phyloP scores from a whole-genome alignment of 2,113 vertebrate species.

The Miniopterus natalensis region DNA sequence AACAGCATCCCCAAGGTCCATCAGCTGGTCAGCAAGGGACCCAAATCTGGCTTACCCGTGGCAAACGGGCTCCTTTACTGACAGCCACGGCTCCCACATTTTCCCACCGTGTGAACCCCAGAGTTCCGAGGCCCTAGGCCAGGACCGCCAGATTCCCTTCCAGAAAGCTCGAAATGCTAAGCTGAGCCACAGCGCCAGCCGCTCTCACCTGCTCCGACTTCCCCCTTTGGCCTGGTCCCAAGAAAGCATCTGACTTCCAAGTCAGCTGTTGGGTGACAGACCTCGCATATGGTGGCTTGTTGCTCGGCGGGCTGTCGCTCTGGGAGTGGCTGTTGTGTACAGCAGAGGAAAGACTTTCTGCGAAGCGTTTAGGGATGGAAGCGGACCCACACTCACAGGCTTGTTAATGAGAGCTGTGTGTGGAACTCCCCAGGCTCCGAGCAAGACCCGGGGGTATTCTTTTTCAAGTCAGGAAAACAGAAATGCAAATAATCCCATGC shows the following conservation, averaged over 20 bases:
- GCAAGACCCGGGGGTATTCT: conserved; percentile 17
- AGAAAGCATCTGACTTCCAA: conserved; percentile 45
- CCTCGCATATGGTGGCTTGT: conserved; percentile 13
- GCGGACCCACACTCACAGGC: conserved; percentile 39
- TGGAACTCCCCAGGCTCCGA: conserved; percentile 55
- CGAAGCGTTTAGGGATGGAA: conserved; percentile 15
- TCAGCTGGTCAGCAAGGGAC: not conserved
- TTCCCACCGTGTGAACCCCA: not conserved
- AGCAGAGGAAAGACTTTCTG: conserved; percentile 20
- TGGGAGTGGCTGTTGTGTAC: not conserved
- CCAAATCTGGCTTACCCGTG: not conserved
- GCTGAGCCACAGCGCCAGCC: not conserved
- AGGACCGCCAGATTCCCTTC: not conserved
- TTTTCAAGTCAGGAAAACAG: conserved; percentile 63
- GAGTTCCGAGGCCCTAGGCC: not conserved
- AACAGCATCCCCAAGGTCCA: not conserved
- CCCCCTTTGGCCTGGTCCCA: conserved; percentile 15
- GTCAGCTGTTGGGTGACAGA: conserved; percentile 33
- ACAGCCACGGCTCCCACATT: not conserved
- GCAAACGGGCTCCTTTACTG: not conserved
- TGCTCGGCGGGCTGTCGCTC: not conserved
- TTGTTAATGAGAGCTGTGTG: conserved; percentile 58
- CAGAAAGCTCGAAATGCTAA: not conserved
- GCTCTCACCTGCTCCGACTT: not conserved
- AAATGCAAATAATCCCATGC: conserved; percentile 59